Percentiles rank a stretch among this genome's conserved stretches.
These are phyloP conservation scores for Dinothrombium tinctorium DNA, from an alignment of 1,140 invertebrate genomes.

Conservation along the genomic window DNA sequence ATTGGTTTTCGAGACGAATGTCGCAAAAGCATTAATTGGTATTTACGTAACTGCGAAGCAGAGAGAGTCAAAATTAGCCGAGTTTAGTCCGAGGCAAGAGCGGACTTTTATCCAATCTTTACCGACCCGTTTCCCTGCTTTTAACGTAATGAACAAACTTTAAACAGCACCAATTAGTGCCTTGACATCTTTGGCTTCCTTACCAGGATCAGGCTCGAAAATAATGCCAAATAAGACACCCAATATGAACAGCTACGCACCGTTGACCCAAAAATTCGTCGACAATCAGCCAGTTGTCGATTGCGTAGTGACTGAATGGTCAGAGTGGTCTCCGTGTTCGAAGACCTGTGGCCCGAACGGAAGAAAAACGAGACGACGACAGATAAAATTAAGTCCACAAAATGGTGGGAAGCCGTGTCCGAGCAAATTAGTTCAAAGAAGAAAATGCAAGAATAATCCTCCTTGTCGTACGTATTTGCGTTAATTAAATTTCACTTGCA, in stretches of 20 bases:
- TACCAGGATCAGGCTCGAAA: background rate
- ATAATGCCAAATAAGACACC: background rate
- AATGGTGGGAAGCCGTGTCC: slow-evolving; percentile 45
- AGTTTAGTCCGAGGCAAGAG: background rate
- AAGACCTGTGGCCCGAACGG: slow-evolving; percentile 35
- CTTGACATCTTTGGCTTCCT: slow-evolving; percentile 5
- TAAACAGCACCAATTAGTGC: slow-evolving; percentile 9
- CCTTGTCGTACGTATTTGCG: too few relatives aligned
- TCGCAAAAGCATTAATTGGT: background rate
- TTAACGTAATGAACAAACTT: background rate
- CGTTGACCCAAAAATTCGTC: too few relatives aligned
- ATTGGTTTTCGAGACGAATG: background rate
- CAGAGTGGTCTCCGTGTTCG: slow-evolving; percentile 44
- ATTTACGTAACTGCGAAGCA: too few relatives aligned
- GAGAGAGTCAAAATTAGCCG: too few relatives aligned
- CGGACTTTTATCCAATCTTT: background rate
- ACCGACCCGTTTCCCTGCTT: background rate
- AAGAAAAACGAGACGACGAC: slow-evolving; percentile 18
- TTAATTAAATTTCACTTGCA: too few relatives aligned
- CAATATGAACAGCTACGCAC: slow-evolving; percentile 3
- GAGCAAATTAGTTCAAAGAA: slow-evolving; percentile 21
- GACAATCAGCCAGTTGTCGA: slow-evolving; percentile 16
- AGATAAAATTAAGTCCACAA: slow-evolving; percentile 29
- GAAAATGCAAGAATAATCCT: slow-evolving; percentile 19
- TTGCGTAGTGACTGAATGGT: slow-evolving; percentile 45